Evolutionary conservation across 2,888 invertebrate species (phyloP).

Genomic region (Chymomyza fuscimana): DNA sequence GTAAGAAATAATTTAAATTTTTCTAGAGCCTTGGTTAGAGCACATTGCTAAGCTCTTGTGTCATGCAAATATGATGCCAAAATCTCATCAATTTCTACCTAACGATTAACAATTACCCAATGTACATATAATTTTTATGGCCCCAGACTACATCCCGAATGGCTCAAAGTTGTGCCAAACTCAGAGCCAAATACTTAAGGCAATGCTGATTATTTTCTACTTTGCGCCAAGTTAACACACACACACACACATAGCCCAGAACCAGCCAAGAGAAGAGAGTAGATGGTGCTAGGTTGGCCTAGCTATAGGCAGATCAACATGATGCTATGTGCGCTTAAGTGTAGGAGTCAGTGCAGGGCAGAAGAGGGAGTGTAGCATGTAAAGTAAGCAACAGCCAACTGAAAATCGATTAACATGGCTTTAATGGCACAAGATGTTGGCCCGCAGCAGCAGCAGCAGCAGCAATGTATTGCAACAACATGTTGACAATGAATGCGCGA

Average conservation of each 20-base stretch:
- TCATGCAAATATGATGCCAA: not conserved
- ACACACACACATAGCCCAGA: slow-evolving; percentile 6
- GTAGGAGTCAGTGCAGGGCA: slow-evolving; percentile 48
- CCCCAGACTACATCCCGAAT: not conserved
- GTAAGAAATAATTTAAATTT: too few relatives aligned
- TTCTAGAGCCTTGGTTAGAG: too few relatives aligned
- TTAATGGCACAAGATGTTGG: slow-evolving; percentile 52
- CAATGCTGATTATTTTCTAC: slow-evolving; percentile 60
- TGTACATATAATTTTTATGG: not conserved
- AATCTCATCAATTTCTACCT: not conserved
- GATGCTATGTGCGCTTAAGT: slow-evolving; percentile 30
- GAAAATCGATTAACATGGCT: slow-evolving; percentile 69
- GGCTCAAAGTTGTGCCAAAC: slow-evolving; percentile 12
- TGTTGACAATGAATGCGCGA: slow-evolving; percentile 40
- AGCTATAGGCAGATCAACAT: not conserved
- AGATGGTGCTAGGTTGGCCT: not conserved
- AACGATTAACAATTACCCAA: not conserved
- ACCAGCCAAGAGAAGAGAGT: not conserved
- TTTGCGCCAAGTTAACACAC: slow-evolving; percentile 27
- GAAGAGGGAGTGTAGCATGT: slow-evolving; percentile 21
- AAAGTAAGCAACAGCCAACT: slow-evolving; percentile 45
- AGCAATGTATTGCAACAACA: slow-evolving; percentile 40
- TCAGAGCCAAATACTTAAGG: slow-evolving; percentile 39
- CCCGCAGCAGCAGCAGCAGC: not conserved
- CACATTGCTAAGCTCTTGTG: not conserved